A percentile compares a stretch with the other conserved stretches of the same genome.
These are phyloP conservation scores for Drosophila fulvimacula DNA, from an alignment of 2,888 invertebrate genomes.

Conservation along the genomic window DNA sequence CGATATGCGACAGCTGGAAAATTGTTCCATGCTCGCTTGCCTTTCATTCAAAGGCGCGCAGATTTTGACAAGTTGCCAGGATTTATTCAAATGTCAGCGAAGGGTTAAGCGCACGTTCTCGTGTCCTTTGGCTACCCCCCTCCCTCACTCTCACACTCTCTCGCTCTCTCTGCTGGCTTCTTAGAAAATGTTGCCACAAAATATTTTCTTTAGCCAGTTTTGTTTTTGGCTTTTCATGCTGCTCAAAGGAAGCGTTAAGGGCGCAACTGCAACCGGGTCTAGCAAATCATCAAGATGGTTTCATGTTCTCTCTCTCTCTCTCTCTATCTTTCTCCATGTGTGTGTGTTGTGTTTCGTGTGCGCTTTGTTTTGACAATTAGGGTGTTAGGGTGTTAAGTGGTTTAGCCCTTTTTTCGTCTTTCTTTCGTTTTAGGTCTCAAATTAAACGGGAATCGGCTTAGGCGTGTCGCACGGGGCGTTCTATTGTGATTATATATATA, in stretches of 20 bases:
- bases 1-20: conserved; percentile 77
- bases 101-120: conserved; percentile 64
- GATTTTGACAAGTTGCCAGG: conserved; percentile 78
- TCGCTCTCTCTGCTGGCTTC: conserved; percentile 25
- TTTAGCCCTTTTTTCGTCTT: conserved; percentile 73
- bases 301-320: conserved; percentile 20
- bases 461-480: conserved; percentile 79
- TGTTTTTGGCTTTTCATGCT: conserved; percentile 44
- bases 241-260: conserved; percentile 8
- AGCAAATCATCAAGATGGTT: conserved; percentile 38
- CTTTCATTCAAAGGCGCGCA: conserved; percentile 53
- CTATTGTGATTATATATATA: conserved; percentile 73
- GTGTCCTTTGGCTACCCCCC: background rate
- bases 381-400: conserved; percentile 83
- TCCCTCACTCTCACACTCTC: background rate
- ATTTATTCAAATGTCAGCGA: conserved; percentile 78
- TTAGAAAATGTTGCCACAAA: conserved; percentile 58
- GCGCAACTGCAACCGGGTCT: conserved; percentile 26
- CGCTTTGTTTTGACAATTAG: conserved; percentile 82
- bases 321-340: conserved; percentile 23
- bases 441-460: conserved; percentile 75
- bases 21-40: conserved; percentile 69
- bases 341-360: conserved; percentile 59
- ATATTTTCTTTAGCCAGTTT: conserved; percentile 72
- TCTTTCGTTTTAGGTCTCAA: conserved; percentile 60